Evolutionary conservation across 2,113 vertebrate genomes (phyloP).

Genomic region (Thunnus maccoyii): DNA sequence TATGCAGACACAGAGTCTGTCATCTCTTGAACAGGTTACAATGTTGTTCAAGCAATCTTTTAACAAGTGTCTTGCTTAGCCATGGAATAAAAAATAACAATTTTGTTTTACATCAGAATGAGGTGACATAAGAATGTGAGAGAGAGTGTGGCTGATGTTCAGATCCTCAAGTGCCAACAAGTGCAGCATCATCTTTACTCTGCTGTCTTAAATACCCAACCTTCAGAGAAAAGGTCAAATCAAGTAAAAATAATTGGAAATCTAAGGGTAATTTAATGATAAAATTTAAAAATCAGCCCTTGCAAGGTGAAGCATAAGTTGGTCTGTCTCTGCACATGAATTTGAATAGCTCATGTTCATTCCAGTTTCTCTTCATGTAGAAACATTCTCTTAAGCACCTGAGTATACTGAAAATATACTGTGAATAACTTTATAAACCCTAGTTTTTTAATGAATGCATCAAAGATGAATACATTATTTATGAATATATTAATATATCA

Average conservation of each 20-base stretch:
- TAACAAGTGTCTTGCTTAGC: conserved; percentile 73
- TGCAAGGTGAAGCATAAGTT: conserved; percentile 31
- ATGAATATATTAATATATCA: conserved; percentile 66
- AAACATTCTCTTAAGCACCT: conserved; percentile 78
- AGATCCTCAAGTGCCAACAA: conserved; percentile 82
- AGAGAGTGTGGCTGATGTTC: conserved; percentile 67
- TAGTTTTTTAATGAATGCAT: conserved; percentile 79
- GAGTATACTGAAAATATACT: conserved; percentile 82
- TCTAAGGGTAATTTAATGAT: conserved; percentile 39
- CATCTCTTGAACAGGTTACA: conserved; percentile 71
- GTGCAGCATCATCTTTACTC: conserved; percentile 64
- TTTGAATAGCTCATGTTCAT: conserved; percentile 75
- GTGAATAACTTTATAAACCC: conserved; percentile 82
- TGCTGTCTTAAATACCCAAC: conserved; percentile 50
- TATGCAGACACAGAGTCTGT: conserved; percentile 82
- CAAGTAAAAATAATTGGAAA: conserved; percentile 42
- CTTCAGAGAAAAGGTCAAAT: conserved; percentile 32
- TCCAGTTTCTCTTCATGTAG: conserved; percentile 79
- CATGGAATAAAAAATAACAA: conserved; percentile 58
- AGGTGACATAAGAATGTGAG: conserved; percentile 73
- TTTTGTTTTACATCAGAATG: conserved; percentile 56
- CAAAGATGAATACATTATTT: conserved; percentile 63
- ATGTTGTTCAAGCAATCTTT: conserved; percentile 67
- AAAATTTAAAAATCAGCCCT: conserved; percentile 53
- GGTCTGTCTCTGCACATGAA: conserved; percentile 65